Evolutionary conservation across 2,797 vertebrate species (phyloP).

Genomic region (Myotis daubentonii): DNA sequence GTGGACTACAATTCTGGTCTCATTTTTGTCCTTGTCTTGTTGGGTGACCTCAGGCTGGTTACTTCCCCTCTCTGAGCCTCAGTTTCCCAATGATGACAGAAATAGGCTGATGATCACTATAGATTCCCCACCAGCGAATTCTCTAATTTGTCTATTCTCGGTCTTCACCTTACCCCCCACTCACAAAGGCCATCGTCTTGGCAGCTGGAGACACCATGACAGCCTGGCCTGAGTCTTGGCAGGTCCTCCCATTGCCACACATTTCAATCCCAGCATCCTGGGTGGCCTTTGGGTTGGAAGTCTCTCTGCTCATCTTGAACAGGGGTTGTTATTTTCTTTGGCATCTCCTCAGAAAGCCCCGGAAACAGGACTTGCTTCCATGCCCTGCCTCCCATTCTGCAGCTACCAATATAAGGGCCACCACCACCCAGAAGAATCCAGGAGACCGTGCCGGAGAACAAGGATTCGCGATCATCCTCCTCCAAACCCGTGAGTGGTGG

Average conservation of each 20-base stretch:
- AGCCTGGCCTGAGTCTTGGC: slow-evolving; percentile 13
- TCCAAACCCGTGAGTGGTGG: slow-evolving; percentile 28
- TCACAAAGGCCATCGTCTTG: background rate
- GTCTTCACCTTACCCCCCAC: background rate
- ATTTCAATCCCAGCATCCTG: background rate
- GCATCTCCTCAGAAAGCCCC: background rate
- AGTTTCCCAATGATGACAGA: background rate
- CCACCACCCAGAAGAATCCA: background rate
- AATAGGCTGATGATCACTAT: background rate
- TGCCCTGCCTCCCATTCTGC: background rate
- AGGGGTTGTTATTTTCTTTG: slow-evolving; percentile 66
- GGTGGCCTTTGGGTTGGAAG: slow-evolving; percentile 47
- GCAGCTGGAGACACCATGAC: background rate
- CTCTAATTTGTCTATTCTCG: background rate
- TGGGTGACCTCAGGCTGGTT: background rate
- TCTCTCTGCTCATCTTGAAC: background rate
- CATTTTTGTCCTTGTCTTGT: background rate
- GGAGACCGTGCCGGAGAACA: background rate
- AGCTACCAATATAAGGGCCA: slow-evolving; percentile 46
- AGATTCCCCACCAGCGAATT: background rate
- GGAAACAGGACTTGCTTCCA: background rate
- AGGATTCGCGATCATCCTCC: background rate
- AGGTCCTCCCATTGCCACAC: background rate
- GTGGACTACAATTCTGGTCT: background rate
- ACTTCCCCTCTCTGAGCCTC: background rate